Base-by-base conservation (phyloP, 2,113 vertebrate genomes). In the Ctenomys sociabilis region DNA sequence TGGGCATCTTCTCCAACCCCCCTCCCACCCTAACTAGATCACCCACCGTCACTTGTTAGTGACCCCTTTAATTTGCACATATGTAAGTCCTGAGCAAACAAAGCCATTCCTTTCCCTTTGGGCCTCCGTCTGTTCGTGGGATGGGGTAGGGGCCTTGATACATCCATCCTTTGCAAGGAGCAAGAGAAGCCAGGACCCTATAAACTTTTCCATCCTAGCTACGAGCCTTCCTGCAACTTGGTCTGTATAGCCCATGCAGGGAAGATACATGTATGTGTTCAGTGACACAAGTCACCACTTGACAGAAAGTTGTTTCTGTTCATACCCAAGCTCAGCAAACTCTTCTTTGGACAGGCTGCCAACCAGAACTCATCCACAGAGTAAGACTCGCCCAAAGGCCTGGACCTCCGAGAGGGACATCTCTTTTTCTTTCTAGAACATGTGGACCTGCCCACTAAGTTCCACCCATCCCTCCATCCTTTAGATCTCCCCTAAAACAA, bases 241-340 rank as follows among this genome's bases (percentile, higher is more conserved):
- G 11, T 66, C 72, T 37, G 0, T 37, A 49, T 30, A 32, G 35
- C 13, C 32, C 32, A 10, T 61, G 21, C 0, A 0, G 4, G 14
- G 1, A 45, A 59, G 81, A 66, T 4, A 0, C 1, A 22, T 59
- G 54, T 57, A 19, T 37, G 66, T 40, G 24, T 49, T 45, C 5
- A 0, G 0, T 14, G 45, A 37, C 68, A 30, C 6, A 17, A 30
- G 59, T 77, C 13, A 11, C 70, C 1, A 0, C 49, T 85, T 14
- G 5, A 19, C 43, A 22, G 26, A 1, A 3, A 43, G 32, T 16
- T 22, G 32, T 40, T 82, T 59, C 49, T n/a, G 7, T 43, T 77
- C 19, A 12, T 17, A n/a, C n/a, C 75, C 7, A 0, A 45, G 24
- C 19, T 14, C 37, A 54, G 37, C 43, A 88, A 89, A 81, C 7